These are phyloP conservation scores for Cydia strobilella DNA, from an alignment of 1,140 invertebrate species.

Conservation along the genomic window DNA sequence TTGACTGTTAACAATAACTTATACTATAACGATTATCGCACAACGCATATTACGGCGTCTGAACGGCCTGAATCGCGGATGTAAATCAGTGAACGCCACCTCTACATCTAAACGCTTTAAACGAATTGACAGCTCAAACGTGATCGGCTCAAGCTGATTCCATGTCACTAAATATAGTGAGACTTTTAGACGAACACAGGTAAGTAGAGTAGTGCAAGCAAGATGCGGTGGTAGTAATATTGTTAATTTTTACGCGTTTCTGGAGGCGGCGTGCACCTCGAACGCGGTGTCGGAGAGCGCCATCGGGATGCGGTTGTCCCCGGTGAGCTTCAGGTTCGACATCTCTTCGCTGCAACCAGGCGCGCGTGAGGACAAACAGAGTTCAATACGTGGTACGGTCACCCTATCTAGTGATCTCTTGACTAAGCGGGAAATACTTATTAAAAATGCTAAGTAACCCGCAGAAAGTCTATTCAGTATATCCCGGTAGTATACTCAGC, in stretches of 20 bases:
- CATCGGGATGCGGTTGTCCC: slow-evolving; percentile 75
- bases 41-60: too few species aligned
- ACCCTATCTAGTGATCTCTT: not conserved
- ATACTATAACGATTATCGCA: too few species aligned
- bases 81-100: not conserved
- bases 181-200: not conserved
- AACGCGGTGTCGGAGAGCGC: slow-evolving; percentile 77
- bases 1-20: too few species aligned
- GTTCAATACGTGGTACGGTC: not conserved
- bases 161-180: not conserved
- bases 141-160: not conserved
- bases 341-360: slow-evolving; percentile 76
- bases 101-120: not conserved
- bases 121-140: not conserved
- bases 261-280: slow-evolving; percentile 75
- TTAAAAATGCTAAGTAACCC: not conserved
- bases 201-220: slow-evolving; percentile 48
- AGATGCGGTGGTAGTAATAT: slow-evolving; percentile 49
- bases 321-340: slow-evolving; percentile 74
- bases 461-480: not conserved
- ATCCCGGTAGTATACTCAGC: not conserved
- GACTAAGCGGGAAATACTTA: not conserved
- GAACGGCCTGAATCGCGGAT: not conserved
- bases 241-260: slow-evolving; percentile 70
- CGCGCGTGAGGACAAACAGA: slow-evolving; percentile 41